Evolutionary conservation across 2,888 invertebrate species (phyloP), one percentile per base, ranked within the genome.

Genomic region (Luffia ferchaultella): DNA sequence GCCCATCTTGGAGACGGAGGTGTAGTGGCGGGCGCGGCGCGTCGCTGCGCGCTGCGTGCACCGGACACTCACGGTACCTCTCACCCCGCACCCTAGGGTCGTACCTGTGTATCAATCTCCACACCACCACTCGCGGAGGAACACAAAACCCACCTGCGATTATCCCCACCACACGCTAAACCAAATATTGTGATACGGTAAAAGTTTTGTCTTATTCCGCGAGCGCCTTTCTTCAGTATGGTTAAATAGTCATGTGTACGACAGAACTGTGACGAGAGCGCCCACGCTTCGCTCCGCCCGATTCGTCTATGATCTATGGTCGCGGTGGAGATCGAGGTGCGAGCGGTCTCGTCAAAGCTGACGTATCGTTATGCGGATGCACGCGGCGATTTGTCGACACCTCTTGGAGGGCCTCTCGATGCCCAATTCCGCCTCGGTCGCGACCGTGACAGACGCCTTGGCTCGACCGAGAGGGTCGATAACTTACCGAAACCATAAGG

Each of bases 11-110:
- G 85, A 83, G 83, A 84, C 83, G 56, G 84, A 84, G 71, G 85
- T 83, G 77, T 83, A 83, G 85, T 76, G 78, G 82, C 78, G 82
- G 79, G 72, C 79, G 78, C 80, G 76, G 78, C 76, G 76, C 72
- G 75, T 72, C 73, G 67, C 72, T 62, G 66, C 70, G 67, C 79
- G 78, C 75, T 76, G 74, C 73, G 75, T 69, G 68, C 85, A 70
- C 64, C 80, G 85, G 79, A 83, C 76, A 74, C 82, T 70, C 60
- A 78, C 80, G 82, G 80, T 80, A 62, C 62, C 58, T 59, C 48
- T 3, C 30, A 30, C 15, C 19, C 19, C 16, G 30, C 30, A 30
- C 15, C 19, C 19, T 5, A 15, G 2, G 30, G 30, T 12, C 30
- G 30, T 30, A 12, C 30, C 5, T n/a, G n/a, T n/a, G n/a, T 50